Evolutionary conservation across 2,888 invertebrate genomes (phyloP), one percentile per base, ranked within the genome.

Genomic region (Cheilosia variabilis): DNA sequence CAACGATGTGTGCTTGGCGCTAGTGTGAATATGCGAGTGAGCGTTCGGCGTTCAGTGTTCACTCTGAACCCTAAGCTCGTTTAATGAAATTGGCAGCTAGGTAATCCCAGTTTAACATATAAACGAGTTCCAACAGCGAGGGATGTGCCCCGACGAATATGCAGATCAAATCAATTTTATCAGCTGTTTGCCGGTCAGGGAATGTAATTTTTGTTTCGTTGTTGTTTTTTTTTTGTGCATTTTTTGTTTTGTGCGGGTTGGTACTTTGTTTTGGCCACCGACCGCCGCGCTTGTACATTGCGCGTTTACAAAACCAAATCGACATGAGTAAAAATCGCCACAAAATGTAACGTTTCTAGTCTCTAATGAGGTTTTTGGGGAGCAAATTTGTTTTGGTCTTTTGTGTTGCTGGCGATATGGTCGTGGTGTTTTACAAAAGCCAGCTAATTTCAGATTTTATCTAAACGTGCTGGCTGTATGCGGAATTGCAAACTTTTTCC

Each of bases 31-130:
- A 47, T 80, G 53, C 60, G 60, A 73, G 53, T 62, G 43, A 68
- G 27, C 19, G n/a, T 2, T 7, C 10, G 3, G 7, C 17, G n/a
- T 31, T 31, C 53, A 17, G 5, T 22, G 57, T 72, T 19, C 52
- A 58, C 58, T 34, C 31, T 13, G 34, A 72, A 63, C 41, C 47
- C 80, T 72, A 62, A 86, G 81, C 86, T 68, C 80, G 81, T 86
- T 86, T 86, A 72, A 81, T 86, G 86, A 81, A 86, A 86, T 86
- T 86, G 86, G 81, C 81, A 86, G 72, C 80, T 68, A 86, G 86
- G 81, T 86, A 86, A 86, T 86, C 86, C 86, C 86, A 86, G 80
- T 86, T 86, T 86, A 86, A 81, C 80, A 81, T 81, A 86, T 86
- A 86, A 86, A 86, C 72, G 80, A 86, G 84, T 78, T 65, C 58